Conservation (phyloP, 2,113 vertebrate genomes). For the Apteryx owenii region DNA sequence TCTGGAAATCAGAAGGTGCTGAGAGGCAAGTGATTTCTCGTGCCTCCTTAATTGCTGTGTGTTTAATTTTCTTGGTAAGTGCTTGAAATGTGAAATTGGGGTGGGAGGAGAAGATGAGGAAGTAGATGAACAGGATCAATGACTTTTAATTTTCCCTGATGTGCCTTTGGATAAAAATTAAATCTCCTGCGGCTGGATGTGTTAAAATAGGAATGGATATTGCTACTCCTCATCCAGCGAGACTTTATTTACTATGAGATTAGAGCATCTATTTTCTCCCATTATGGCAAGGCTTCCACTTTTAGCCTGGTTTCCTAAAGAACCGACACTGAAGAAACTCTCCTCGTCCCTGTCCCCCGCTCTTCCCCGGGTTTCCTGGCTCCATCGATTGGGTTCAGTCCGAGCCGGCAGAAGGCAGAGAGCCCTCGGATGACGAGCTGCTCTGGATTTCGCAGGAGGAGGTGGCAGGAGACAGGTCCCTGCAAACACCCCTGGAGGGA, state of each 20-base stretch:
- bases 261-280: not conserved
- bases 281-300: not conserved
- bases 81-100: not conserved
- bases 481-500: not conserved
- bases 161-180: conserved; percentile 48
- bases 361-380: not conserved
- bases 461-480: not conserved
- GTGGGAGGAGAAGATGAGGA: not conserved
- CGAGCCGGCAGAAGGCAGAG: not conserved
- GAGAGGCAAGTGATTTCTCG: not conserved
- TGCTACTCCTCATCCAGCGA: conserved; percentile 1
- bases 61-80: conserved; percentile 14
- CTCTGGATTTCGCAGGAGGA: not conserved
- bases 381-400: not conserved
- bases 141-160: conserved; percentile 62
- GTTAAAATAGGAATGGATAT: conserved; percentile 43
- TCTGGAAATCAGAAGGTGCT: not conserved
- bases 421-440: not conserved
- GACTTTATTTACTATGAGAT: conserved; percentile 25
- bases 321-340: not conserved
- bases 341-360: not conserved
- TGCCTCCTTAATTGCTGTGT: not conserved
- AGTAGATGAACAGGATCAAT: conserved; percentile 24
- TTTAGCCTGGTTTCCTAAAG: conserved; percentile 21
- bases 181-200: not conserved